Base-by-base conservation (phyloP, 2,113 vertebrate species). In the Bambusicola thoracicus region DNA sequence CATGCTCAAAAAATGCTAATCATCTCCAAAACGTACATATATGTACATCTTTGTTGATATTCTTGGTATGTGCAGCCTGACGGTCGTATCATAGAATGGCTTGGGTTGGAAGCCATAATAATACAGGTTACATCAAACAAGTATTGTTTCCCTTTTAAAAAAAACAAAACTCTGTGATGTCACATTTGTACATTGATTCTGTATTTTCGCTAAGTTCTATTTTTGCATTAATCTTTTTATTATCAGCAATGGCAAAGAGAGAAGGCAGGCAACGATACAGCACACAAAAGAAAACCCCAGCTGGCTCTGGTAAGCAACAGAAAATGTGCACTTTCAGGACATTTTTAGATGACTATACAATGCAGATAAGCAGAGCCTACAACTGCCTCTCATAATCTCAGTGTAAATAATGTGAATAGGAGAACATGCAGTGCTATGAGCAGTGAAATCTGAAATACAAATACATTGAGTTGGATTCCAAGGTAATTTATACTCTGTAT, bases 1-100 rank as follows among this genome's bases (percentile, higher is more conserved):
- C 75, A 73, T 63, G 86, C 58, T 77, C n/a, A 90, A 38, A 90
- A 51, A 94, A 84, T 72, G 76, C 55, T 78, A 82, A 90, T n/a
- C 82, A 77, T 59, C 61, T 92, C 76, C 79, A 92, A 70, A 70
- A 87, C 94, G 95, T 24, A 63, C 12, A 77, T 55, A 74, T 36
- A 74, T 34, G 36, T 75, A 81, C n/a, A 93, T 19, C 25, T 91
- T 79, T 78, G 69, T 8, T 44, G 49, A 73, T n/a, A 40, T 40
- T 40, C 40, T 17, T 38, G 46, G 34, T 81, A 67, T 32, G 51
- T 61, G 86, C 36, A 83, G n/a, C 29, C 75, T 72, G 24, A 72
- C 30, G 81, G 30, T 8, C 3, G 7, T 24, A 48, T 22, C 46
- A 22, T 22, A 48, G 46, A 48, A 48, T 48, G 46, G 46, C 46